Evolutionary conservation across 2,113 vertebrate genomes (phyloP), one percentile per base, ranked within the genome.

Genomic region (Capreolus pygargus): DNA sequence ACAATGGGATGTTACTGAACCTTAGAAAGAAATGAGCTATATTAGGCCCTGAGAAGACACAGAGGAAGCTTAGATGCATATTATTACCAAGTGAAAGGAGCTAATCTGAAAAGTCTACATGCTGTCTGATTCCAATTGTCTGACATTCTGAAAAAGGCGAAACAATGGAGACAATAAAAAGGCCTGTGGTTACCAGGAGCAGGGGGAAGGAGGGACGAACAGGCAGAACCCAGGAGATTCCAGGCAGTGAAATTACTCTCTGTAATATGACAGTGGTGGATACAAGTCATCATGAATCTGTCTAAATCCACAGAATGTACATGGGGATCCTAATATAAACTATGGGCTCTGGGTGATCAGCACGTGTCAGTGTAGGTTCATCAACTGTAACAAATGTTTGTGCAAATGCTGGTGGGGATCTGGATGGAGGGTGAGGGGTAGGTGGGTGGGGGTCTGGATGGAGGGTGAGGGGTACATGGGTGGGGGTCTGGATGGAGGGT

Each of bases 241-340:
- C 27, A 89, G 86, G 54, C 70, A n/a, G 28, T 5, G 70, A n/a
- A 2, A 3, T 6, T 2, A 3, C 9, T 11, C 30, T 7, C 2
- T 9, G 0, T 21, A 16, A 30, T 1, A 1, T 11, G 33, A 5
- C 19, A 14, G 16, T 4, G 23, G 1, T 10, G 55, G 33, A 28
- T 2, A 3, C 57, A 0, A 1, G 57, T 36, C 57, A 4, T 19
- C 3, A 8, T 21, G 17, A 1, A 6, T 10, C 27, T 36, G 25
- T 52, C 43, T 16, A 1, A 8, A 19, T 15, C 57, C 33, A 4
- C 0, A 9, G 43, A 36, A 13, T 13, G 76, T 5, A 2, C 19
- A 8, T 33, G 27, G 30, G 39, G 28, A 15, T 3, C 67, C 50
- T 21, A 5, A 21, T 3, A 2, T 55, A 21, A 9, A 21, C 52